A percentile compares a stretch with the other conserved stretches of the same genome.
phyloP scores from a whole-genome alignment of 2,888 invertebrate genomes.

The Lymantria monacha region DNA sequence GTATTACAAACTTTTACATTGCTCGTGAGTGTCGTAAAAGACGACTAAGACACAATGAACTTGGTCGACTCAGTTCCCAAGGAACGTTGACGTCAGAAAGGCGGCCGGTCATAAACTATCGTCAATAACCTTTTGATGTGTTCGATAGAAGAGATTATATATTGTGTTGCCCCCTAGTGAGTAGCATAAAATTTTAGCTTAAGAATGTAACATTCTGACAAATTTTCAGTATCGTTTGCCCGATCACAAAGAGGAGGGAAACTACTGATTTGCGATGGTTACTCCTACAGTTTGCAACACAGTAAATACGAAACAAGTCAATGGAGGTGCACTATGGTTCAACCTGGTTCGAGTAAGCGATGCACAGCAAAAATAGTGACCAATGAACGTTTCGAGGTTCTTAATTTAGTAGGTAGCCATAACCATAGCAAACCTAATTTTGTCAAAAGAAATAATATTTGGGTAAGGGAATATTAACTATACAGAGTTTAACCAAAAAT shows the following conservation, averaged over 20 bases:
- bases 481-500: not conserved
- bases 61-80: too few species aligned
- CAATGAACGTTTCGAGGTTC: slow-evolving; percentile 34
- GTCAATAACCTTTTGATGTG: too few species aligned
- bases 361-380: slow-evolving; percentile 56
- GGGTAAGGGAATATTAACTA: slow-evolving; percentile 36
- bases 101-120: too few species aligned
- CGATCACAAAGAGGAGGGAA: slow-evolving; percentile 56
- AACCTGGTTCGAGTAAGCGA: slow-evolving; percentile 46
- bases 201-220: not conserved
- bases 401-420: slow-evolving; percentile 39
- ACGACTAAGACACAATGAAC: too few species aligned
- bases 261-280: slow-evolving; percentile 52
- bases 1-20: too few species aligned
- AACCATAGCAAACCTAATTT: slow-evolving; percentile 49
- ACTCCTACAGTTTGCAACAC: slow-evolving; percentile 39
- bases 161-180: too few species aligned
- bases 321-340: slow-evolving; percentile 61
- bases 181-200: not conserved
- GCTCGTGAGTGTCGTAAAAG: too few species aligned
- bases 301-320: slow-evolving; percentile 36
- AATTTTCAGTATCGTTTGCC: slow-evolving; percentile 53
- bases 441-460: slow-evolving; percentile 37
- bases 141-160: too few species aligned
- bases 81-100: too few species aligned